A percentile compares a stretch with the other conserved stretches of the same genome.
Evolutionary conservation across 1,140 invertebrate species (phyloP).

Genomic region (Panulirus ornatus): DNA sequence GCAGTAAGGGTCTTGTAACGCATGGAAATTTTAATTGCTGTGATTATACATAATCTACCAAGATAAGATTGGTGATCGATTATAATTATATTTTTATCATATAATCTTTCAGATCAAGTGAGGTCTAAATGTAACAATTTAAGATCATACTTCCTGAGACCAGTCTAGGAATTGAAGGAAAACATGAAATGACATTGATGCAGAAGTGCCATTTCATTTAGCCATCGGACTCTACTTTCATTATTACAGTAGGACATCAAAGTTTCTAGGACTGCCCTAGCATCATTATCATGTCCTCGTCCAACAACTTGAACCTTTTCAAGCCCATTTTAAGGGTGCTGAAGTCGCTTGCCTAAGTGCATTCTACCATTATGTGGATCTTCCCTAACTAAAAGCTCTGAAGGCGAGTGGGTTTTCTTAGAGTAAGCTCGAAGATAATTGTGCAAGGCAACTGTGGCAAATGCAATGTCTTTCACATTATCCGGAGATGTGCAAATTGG

Average conservation of each 20-base stretch:
- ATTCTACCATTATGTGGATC: not conserved
- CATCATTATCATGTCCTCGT: slow-evolving; percentile 6
- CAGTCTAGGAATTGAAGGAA: too few relatives aligned
- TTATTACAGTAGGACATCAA: slow-evolving; percentile 1
- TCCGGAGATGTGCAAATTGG: slow-evolving; percentile 18
- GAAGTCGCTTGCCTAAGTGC: not conserved
- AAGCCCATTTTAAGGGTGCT: not conserved
- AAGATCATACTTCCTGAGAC: too few relatives aligned
- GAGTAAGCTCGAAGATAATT: slow-evolving; percentile 21
- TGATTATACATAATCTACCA: too few relatives aligned
- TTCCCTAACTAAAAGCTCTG: not conserved
- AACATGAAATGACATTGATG: too few relatives aligned
- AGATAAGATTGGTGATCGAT: too few relatives aligned
- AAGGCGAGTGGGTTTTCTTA: not conserved
- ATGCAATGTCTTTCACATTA: slow-evolving; percentile 30
- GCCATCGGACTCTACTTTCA: slow-evolving; percentile 17
- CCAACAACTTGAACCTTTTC: not conserved
- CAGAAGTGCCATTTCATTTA: not conserved
- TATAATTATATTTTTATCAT: too few relatives aligned
- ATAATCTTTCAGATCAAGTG: too few relatives aligned
- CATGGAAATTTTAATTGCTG: too few relatives aligned
- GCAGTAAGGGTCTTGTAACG: too few relatives aligned
- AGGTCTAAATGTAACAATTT: too few relatives aligned
- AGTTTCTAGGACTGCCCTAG: not conserved
- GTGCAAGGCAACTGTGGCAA: slow-evolving; percentile 25